These are phyloP conservation scores for Tichodroma muraria DNA, from an alignment of 2,113 vertebrate species.

Conservation along the genomic window DNA sequence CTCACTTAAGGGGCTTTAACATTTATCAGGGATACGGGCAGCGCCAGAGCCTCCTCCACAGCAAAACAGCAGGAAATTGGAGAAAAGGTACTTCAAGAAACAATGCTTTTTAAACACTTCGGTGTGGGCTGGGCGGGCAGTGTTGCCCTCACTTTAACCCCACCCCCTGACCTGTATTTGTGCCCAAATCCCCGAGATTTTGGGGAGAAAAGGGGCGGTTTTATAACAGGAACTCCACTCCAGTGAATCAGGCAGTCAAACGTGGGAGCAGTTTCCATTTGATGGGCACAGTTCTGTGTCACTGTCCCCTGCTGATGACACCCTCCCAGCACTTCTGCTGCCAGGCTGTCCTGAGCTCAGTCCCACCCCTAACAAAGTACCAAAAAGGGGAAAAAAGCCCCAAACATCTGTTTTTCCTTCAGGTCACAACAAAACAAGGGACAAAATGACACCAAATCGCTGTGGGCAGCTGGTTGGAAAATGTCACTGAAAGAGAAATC, in stretches of 20 bases:
- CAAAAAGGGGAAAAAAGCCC: not conserved
- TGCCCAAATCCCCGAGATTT: not conserved
- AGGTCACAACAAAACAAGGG: not conserved
- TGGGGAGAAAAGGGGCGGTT: not conserved
- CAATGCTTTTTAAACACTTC: rapidly evolving
- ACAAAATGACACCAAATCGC: not conserved
- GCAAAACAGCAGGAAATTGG: not conserved
- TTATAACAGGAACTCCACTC: not conserved
- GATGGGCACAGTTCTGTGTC: not conserved
- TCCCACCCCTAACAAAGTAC: not conserved
- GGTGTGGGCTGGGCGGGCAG: not conserved
- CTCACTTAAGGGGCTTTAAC: not conserved
- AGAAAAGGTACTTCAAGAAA: not conserved
- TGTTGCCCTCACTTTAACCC: rapidly evolving
- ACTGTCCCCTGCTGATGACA: not conserved
- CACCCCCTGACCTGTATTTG: not conserved
- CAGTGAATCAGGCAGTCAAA: not conserved
- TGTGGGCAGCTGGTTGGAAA: not conserved
- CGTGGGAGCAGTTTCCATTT: not conserved
- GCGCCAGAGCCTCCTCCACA: not conserved
- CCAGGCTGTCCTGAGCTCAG: not conserved
- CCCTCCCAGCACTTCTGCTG: not conserved
- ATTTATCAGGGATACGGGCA: rapidly evolving
- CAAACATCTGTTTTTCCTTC: not conserved
- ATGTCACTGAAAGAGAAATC: not conserved